Base-by-base conservation (phyloP, 2,888 invertebrate species). In the Polymixis flavicincta region DNA sequence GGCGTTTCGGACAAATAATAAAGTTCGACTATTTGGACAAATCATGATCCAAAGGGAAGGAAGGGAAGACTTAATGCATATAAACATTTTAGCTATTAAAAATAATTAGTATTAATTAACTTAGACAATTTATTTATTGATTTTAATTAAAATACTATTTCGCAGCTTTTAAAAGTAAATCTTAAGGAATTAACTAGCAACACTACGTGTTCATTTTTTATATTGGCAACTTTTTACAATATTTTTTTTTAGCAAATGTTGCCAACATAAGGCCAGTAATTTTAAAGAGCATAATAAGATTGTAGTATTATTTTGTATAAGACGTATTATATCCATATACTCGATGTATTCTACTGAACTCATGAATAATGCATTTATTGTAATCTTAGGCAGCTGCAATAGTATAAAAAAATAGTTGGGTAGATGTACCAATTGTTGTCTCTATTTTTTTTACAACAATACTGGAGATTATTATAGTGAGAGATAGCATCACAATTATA, bases 231-330 rank as follows among this genome's bases (percentile, higher is more conserved):
- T 72, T 73, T 83, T 77, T 55, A 70, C 61, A 71, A 72, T 60
- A 54, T 83, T 57, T 78, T 61, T 76, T 71, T 83, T 77, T 14
- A 55, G 76, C 71, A 32, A 85, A 82, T 86, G 86, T 87, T 87
- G 87, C 85, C 84, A 87, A 66, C 86, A 70, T 84, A 59, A 63
- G 82, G 88, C 81, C 85, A 87, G 86, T 87, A 83, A 74, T 76
- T 78, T 68, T 76, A 81, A 75, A 42, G 73, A 65, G 76, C 80
- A 80, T 85, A 79, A 82, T 87, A 78, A 61, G 57, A 63, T 17
- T 57, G 25, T 82, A 83, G 82, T 87, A 84, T 84, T 84, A 86
- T 83, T 84, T 76, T 82, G 59, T 80, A 61, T 76, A 84, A 74
- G 57, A 70, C 57, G n/a, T 74, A 78, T 80, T 82, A 42, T 78